phyloP scores from a whole-genome alignment of 2,797 vertebrate species.

The Rhinophrynus dorsalis region DNA sequence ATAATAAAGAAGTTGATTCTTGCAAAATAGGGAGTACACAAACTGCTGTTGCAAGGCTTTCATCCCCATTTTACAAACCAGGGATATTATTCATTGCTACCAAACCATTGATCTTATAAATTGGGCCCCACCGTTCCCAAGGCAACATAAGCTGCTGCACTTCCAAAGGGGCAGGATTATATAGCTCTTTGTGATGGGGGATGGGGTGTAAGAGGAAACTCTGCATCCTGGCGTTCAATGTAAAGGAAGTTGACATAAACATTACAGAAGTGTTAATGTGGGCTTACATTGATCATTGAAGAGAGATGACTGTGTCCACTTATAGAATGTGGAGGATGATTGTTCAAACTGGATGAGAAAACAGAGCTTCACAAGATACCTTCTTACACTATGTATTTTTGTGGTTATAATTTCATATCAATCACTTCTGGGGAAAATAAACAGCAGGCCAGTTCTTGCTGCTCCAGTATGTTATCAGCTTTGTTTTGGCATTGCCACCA shows the following conservation, averaged over 20 bases:
- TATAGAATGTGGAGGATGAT: neutral
- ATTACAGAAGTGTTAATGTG: slow-evolving; percentile 18
- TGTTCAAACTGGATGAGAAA: slow-evolving; percentile 7
- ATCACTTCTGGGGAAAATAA: too few relatives aligned
- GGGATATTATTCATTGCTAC: slow-evolving; percentile 27
- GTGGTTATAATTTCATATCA: too few relatives aligned
- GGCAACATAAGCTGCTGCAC: slow-evolving; percentile 48
- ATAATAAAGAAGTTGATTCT: too few relatives aligned
- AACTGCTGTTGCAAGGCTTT: slow-evolving; percentile 10
- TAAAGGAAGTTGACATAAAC: slow-evolving; percentile 47
- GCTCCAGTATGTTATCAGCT: too few relatives aligned
- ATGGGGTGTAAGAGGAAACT: slow-evolving; percentile 44
- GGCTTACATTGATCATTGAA: slow-evolving; percentile 21
- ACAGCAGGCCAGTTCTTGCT: too few relatives aligned
- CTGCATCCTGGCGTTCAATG: slow-evolving; percentile 47
- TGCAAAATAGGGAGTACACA: too few relatives aligned
- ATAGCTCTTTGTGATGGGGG: slow-evolving; percentile 43
- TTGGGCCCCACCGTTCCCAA: slow-evolving; percentile 50
- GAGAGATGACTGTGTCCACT: slow-evolving; percentile 15
- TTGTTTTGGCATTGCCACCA: too few relatives aligned
- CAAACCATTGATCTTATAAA: slow-evolving; percentile 51
- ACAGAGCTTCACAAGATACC: neutral
- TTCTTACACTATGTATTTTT: too few relatives aligned
- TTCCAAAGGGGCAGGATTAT: slow-evolving; percentile 49
- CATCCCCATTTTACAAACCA: slow-evolving; percentile 26